These are phyloP conservation scores for Xenops minutus DNA, from an alignment of 2,797 vertebrate species.

Conservation along the genomic window DNA sequence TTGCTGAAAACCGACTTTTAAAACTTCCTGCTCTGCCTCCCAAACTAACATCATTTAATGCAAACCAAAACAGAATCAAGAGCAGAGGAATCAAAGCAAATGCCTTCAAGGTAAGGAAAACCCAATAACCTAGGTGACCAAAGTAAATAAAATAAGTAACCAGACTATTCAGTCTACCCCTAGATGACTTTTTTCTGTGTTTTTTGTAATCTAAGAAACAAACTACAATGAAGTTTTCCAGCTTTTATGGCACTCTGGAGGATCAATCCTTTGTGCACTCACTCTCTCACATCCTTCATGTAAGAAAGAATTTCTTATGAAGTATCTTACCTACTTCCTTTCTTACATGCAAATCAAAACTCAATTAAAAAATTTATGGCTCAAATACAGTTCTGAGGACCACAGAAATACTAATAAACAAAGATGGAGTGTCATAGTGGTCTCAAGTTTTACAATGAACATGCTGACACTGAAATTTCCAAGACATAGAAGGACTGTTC, in stretches of 20 bases:
- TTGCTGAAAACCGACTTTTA: conserved; percentile 89
- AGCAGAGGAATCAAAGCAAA: conserved; percentile 94
- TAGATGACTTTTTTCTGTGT: background rate
- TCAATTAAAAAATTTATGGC: background rate
- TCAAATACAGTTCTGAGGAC: background rate
- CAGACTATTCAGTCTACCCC: background rate
- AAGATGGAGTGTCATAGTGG: background rate
- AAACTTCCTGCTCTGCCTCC: conserved; percentile 90
- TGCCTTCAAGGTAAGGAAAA: conserved; percentile 87
- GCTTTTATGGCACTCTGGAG: background rate
- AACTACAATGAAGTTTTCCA: background rate
- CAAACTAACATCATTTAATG: conserved; percentile 88
- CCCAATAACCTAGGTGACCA: background rate
- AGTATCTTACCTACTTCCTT: background rate
- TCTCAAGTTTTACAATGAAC: background rate
- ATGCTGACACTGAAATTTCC: background rate
- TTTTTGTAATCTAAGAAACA: background rate
- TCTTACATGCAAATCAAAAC: background rate
- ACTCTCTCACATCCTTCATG: background rate
- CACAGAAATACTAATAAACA: background rate
- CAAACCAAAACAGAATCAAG: conserved; percentile 90
- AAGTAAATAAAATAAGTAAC: background rate
- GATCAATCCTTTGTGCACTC: background rate
- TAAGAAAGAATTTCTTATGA: background rate
- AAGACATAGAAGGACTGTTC: background rate